A percentile compares a stretch with the other conserved stretches of the same genome.
phyloP scores from a whole-genome alignment of 2,888 invertebrate species.

The Latrodectus hesperus region DNA sequence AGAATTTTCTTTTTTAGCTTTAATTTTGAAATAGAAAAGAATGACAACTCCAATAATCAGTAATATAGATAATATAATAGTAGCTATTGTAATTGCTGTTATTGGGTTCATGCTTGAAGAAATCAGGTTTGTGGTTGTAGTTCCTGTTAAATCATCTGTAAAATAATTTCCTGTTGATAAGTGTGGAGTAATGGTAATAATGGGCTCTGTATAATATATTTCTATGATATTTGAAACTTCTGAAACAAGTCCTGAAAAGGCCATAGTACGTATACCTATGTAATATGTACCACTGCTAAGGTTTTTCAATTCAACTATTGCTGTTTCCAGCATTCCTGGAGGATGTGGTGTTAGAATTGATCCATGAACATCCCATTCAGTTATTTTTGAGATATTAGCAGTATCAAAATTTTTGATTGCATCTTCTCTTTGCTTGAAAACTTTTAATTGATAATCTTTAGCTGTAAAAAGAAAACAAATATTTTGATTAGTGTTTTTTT shows the following conservation, averaged over 20 bases:
- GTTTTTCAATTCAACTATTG: slow-evolving; percentile 37
- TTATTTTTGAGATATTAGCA: slow-evolving; percentile 4
- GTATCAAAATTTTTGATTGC: slow-evolving; percentile 35
- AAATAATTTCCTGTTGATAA: neutral
- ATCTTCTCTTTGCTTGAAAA: slow-evolving; percentile 27
- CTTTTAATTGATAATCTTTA: slow-evolving; percentile 41
- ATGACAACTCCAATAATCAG: slow-evolving; percentile 37
- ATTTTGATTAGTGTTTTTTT: no score
- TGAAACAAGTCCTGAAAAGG: neutral
- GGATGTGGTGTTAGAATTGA: slow-evolving; percentile 13
- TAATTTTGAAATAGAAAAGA: slow-evolving; percentile 7
- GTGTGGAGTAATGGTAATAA: neutral
- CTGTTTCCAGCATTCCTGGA: slow-evolving; percentile 36
- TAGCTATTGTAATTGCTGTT: slow-evolving; percentile 13
- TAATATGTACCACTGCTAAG: slow-evolving; percentile 39
- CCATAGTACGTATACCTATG: slow-evolving; percentile 32
- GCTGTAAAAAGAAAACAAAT: slow-evolving; percentile 34
- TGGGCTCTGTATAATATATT: slow-evolving; percentile 2
- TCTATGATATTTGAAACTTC: slow-evolving; percentile 55
- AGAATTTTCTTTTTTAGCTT: slow-evolving; percentile 7
- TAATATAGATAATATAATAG: slow-evolving; percentile 34
- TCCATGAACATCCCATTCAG: slow-evolving; percentile 45
- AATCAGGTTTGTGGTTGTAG: neutral
- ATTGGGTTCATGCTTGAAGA: neutral
- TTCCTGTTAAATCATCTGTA: neutral